phyloP scores from a whole-genome alignment of 2,113 vertebrate genomes.

The Pelecanus crispus region DNA sequence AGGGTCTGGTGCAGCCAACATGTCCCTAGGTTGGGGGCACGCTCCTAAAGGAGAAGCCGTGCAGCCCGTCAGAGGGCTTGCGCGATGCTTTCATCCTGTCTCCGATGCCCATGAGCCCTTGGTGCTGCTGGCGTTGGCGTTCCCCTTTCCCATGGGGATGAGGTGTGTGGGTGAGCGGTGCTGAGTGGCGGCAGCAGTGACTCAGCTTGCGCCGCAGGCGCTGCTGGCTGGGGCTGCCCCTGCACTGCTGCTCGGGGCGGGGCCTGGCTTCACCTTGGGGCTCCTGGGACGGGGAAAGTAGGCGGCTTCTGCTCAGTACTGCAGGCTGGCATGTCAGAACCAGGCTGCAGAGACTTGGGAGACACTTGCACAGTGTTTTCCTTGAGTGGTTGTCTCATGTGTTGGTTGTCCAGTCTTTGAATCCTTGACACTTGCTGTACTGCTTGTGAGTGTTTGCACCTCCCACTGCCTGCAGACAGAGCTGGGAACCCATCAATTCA shows the following conservation, averaged over 20 bases:
- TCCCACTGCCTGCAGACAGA: neutral
- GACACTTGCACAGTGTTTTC: neutral
- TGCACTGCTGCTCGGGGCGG: neutral
- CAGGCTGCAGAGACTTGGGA: neutral
- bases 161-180: rapidly evolving
- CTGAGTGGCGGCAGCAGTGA: neutral
- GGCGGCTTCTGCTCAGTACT: neutral
- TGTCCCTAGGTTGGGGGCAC: neutral
- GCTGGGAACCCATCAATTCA: rapidly evolving
- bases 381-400: neutral
- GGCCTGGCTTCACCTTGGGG: rapidly evolving
- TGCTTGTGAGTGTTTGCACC: neutral
- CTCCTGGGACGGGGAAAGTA: neutral
- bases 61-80: neutral
- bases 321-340: neutral
- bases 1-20: neutral
- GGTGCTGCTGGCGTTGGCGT: neutral
- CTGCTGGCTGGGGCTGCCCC: neutral
- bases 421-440: neutral
- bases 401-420: neutral
- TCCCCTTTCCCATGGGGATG: rapidly evolving
- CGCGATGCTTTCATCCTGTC: neutral
- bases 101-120: neutral
- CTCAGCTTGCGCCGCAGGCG: rapidly evolving
- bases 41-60: rapidly evolving